These are phyloP conservation scores for Riparia riparia DNA, from an alignment of 2,113 vertebrate species.

Conservation along the genomic window DNA sequence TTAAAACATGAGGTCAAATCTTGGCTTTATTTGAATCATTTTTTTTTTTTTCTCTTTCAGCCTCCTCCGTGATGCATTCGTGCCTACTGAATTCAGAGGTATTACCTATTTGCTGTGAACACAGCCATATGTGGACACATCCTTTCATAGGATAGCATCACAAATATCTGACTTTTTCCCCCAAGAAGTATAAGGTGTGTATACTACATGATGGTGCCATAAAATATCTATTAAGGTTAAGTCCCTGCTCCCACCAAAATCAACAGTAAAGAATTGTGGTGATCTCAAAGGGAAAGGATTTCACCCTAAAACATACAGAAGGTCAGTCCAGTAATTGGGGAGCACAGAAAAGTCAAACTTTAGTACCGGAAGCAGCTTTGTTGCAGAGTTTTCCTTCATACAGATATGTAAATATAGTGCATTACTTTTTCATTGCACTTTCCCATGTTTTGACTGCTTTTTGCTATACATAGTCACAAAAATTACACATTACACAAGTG, in stretches of 20 bases:
- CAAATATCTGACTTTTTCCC: background rate
- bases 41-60: background rate
- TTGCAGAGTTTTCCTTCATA: background rate
- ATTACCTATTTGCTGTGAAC: slow-evolving; percentile 39
- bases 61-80: background rate
- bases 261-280: background rate
- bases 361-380: background rate
- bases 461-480: background rate
- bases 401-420: background rate
- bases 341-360: background rate
- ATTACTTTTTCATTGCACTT: background rate
- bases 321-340: background rate
- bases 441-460: background rate
- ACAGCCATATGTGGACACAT: background rate
- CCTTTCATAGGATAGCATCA: slow-evolving; percentile 46
- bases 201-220: background rate
- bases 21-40: slow-evolving; percentile 28
- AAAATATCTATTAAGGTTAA: slow-evolving; percentile 17
- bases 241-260: background rate
- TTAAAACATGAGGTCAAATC: slow-evolving; percentile 41
- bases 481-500: background rate
- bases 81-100: slow-evolving; percentile 17
- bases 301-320: background rate
- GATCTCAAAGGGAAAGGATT: background rate
- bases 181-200: background rate